These are phyloP conservation scores for Bufo gargarizans DNA, from an alignment of 2,113 vertebrate species.

Conservation along the genomic window DNA sequence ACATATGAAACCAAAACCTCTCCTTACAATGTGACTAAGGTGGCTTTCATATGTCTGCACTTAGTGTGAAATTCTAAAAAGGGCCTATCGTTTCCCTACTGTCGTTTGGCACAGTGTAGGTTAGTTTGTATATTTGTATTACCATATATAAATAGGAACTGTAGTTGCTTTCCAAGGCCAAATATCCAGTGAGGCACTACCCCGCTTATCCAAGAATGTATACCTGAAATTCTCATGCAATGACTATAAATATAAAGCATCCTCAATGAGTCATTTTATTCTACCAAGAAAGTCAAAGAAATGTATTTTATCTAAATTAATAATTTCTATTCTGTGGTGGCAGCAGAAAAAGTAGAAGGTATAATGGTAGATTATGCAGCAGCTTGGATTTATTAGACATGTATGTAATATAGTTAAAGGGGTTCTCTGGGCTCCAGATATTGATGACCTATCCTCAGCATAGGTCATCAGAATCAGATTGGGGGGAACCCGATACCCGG, in stretches of 20 bases:
- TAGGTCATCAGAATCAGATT: too few species aligned
- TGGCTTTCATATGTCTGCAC: too few species aligned
- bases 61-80: neutral
- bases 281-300: neutral
- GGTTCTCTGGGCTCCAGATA: too few species aligned
- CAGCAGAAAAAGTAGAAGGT: neutral
- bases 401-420: neutral
- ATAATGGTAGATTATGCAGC: neutral
- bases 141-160: too few species aligned
- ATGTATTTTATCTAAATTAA: neutral
- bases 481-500: too few species aligned
- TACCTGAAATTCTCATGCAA: neutral
- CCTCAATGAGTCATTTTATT: neutral
- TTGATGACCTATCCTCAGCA: too few species aligned
- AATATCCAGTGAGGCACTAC: neutral
- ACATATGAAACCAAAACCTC: too few species aligned
- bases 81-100: neutral
- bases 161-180: neutral
- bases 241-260: neutral
- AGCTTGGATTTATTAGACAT: neutral
- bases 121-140: neutral
- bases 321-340: neutral
- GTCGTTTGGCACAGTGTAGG: neutral
- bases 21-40: too few species aligned
- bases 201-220: neutral